Conservation (phyloP, 2,113 vertebrate species). For the Alethe diademata region DNA sequence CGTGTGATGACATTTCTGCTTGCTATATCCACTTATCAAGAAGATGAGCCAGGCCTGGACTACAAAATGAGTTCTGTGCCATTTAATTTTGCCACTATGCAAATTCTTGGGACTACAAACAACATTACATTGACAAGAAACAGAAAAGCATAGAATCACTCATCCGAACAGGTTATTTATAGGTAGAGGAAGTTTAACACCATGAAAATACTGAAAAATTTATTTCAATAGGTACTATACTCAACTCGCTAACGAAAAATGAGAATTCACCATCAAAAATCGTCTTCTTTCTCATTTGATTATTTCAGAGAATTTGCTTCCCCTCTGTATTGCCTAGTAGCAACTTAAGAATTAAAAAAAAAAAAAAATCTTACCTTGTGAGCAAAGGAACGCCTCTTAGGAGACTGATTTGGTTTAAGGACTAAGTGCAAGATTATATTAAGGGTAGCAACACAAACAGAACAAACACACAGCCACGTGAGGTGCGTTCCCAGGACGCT, state of each 20-base stretch:
- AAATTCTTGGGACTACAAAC: neutral
- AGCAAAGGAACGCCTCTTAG: conserved; percentile 84
- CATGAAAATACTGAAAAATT: neutral
- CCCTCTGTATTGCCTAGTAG: neutral
- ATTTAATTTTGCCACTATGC: neutral
- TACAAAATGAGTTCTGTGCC: neutral
- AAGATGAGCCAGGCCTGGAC: neutral
- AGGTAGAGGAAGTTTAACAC: neutral
- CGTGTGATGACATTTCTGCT: neutral
- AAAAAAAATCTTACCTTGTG: conserved; percentile 81
- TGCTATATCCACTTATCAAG: neutral
- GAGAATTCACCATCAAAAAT: neutral
- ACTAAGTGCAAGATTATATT: conserved; percentile 82
- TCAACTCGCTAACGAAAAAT: neutral
- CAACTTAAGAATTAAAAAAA: neutral
- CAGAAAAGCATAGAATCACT: neutral
- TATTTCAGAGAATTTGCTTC: neutral
- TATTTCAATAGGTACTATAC: neutral
- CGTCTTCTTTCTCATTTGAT: neutral
- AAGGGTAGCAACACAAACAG: conserved; percentile 74
- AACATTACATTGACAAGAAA: neutral
- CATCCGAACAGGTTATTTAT: neutral
- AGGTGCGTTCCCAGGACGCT: conserved; percentile 86
- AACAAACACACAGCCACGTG: conserved; percentile 85
- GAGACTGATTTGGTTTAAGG: conserved; percentile 78